A percentile compares a stretch with the other conserved stretches of the same genome.
phyloP scores from a whole-genome alignment of 1,140 invertebrate species.

The Conus ventricosus region DNA sequence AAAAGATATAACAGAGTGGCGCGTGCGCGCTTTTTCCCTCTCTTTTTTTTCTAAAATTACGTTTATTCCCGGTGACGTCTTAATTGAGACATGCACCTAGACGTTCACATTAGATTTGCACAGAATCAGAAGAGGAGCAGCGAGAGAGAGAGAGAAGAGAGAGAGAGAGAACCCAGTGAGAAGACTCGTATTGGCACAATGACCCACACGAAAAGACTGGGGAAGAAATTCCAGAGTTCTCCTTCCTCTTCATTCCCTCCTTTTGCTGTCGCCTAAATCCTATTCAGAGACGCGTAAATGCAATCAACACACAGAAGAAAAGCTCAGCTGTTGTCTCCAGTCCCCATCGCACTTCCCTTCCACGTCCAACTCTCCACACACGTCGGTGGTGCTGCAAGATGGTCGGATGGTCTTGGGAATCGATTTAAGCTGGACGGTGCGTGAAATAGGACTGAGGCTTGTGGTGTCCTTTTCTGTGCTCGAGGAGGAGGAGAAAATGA shows the following conservation, averaged over 20 bases:
- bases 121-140: not conserved
- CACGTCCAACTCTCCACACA: too few relatives aligned
- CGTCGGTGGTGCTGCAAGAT: not conserved
- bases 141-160: not conserved
- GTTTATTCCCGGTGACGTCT: not conserved
- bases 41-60: not conserved
- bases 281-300: not conserved
- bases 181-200: too few relatives aligned
- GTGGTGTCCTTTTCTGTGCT: too few relatives aligned
- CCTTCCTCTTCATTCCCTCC: not conserved
- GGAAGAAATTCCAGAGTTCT: not conserved
- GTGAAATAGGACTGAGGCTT: not conserved
- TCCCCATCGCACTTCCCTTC: too few relatives aligned
- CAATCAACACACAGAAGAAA: not conserved
- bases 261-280: not conserved
- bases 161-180: not conserved
- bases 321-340: not conserved
- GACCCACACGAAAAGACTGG: not conserved
- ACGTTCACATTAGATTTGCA: not conserved
- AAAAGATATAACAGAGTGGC: too few relatives aligned
- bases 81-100: not conserved
- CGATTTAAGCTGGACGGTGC: not conserved
- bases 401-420: not conserved
- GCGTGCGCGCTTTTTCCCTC: not conserved
- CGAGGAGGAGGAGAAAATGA: too few relatives aligned